phyloP scores from a whole-genome alignment of 2,797 vertebrate species.

The Otolemur crassicaudatus region DNA sequence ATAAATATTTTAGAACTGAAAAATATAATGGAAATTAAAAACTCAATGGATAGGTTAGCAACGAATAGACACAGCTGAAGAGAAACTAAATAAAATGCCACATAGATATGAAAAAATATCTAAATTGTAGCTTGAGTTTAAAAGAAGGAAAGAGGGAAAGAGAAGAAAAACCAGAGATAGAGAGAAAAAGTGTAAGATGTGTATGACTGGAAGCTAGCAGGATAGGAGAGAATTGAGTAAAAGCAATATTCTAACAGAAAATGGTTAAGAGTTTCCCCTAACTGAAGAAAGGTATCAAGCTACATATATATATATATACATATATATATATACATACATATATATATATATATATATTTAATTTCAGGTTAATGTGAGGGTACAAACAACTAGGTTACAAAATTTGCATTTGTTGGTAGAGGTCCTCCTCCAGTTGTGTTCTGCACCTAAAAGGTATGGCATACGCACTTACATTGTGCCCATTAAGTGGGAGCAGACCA shows the following conservation, averaged over 20 bases:
- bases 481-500: too few relatives aligned
- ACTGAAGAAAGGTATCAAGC: not conserved
- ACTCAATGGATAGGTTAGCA: not conserved
- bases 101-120: not conserved
- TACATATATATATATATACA: not conserved
- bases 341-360: not conserved
- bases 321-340: too few relatives aligned
- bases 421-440: too few relatives aligned
- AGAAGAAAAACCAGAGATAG: not conserved
- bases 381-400: too few relatives aligned
- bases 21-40: conserved; percentile 17
- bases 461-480: too few relatives aligned
- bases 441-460: too few relatives aligned
- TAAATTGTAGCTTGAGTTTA: not conserved
- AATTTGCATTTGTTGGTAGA: too few relatives aligned
- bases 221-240: not conserved
- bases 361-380: too few relatives aligned
- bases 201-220: not conserved
- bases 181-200: not conserved
- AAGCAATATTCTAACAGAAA: not conserved
- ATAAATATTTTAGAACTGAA: not conserved
- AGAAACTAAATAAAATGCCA: not conserved
- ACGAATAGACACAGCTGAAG: not conserved
- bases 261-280: not conserved
- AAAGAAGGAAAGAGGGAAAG: not conserved